Percentiles rank a stretch among this genome's conserved stretches.
Conservation (phyloP, 2,888 invertebrate genomes). For the Agonopterix heracliana region DNA sequence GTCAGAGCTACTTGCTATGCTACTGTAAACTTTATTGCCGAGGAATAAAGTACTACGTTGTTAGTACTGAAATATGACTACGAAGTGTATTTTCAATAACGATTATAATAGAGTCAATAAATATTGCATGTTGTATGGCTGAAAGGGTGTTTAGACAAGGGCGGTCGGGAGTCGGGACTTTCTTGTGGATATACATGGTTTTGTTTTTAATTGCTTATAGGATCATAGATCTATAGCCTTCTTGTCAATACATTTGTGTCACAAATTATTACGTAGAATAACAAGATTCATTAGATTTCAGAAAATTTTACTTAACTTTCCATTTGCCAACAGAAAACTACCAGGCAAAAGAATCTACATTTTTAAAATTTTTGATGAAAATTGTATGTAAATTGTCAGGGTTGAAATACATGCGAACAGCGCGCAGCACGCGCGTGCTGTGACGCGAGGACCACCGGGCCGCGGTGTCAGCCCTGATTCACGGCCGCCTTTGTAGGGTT, state of each 20-base stretch:
- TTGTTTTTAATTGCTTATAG: too few species aligned
- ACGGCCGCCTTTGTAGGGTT: constrained; percentile 54
- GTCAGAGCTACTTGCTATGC: not conserved
- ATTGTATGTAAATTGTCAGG: constrained; percentile 60
- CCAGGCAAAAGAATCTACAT: not conserved
- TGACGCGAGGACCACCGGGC: constrained; percentile 70
- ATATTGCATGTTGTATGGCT: not conserved
- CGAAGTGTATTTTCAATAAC: constrained; percentile 18
- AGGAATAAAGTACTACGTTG: too few species aligned
- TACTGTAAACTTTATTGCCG: too few species aligned
- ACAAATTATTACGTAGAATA: too few species aligned
- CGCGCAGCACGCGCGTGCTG: constrained; percentile 56
- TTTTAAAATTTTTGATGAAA: constrained; percentile 9
- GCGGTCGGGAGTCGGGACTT: too few species aligned
- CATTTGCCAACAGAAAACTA: not conserved
- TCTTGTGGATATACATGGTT: too few species aligned
- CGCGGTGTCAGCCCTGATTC: constrained; percentile 70
- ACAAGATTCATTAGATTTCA: too few species aligned
- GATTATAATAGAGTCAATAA: constrained; percentile 22
- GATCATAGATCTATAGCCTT: too few species aligned
- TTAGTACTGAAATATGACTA: constrained; percentile 10
- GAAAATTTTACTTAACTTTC: too few species aligned
- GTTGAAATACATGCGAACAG: constrained; percentile 55
- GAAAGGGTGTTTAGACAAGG: not conserved
- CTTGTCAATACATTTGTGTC: too few species aligned